phyloP scores from a whole-genome alignment of 2,797 vertebrate species.

The Xenopus petersii region DNA sequence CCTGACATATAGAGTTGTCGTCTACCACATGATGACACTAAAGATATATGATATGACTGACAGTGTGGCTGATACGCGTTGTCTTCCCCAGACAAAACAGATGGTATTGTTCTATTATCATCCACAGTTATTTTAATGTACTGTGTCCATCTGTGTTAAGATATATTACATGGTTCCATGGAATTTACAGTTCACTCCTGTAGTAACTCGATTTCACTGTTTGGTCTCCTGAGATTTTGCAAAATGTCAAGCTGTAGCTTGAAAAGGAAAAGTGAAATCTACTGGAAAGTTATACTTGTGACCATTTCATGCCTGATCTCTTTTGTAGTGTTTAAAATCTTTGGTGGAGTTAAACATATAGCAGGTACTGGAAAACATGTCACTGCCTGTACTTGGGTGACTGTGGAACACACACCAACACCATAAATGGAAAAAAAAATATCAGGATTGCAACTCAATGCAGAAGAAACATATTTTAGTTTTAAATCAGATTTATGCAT shows the following conservation, averaged over 20 bases:
- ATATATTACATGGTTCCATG: conserved; percentile 98
- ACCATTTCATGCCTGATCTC: conserved; percentile 87
- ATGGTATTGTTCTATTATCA: conserved; percentile 98
- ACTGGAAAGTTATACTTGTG: conserved; percentile 96
- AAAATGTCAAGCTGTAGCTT: conserved; percentile 97
- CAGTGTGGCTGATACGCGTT: conserved; percentile 87
- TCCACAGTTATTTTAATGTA: conserved; percentile 84
- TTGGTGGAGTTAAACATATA: conserved; percentile 63
- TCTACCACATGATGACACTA: conserved; percentile 92
- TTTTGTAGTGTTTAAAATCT: conserved; percentile 71
- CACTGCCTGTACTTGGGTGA: not conserved
- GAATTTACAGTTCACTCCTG: conserved; percentile 98
- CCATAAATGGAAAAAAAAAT: not conserved
- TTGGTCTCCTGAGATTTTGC: conserved; percentile 87
- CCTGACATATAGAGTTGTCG: conserved; percentile 95
- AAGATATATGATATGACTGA: conserved; percentile 97
- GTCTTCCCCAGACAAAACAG: conserved; percentile 94
- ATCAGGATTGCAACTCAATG: not conserved
- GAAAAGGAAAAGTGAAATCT: conserved; percentile 90
- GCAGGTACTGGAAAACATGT: conserved; percentile 63
- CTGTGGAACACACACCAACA: not conserved
- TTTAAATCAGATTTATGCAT: not conserved
- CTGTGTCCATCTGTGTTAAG: conserved; percentile 97
- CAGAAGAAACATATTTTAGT: no score
- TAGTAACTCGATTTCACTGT: conserved; percentile 96